phyloP scores from a whole-genome alignment of 37 sponge, comb jelly and placozoan genomes.

The Eunapius fragilis region DNA sequence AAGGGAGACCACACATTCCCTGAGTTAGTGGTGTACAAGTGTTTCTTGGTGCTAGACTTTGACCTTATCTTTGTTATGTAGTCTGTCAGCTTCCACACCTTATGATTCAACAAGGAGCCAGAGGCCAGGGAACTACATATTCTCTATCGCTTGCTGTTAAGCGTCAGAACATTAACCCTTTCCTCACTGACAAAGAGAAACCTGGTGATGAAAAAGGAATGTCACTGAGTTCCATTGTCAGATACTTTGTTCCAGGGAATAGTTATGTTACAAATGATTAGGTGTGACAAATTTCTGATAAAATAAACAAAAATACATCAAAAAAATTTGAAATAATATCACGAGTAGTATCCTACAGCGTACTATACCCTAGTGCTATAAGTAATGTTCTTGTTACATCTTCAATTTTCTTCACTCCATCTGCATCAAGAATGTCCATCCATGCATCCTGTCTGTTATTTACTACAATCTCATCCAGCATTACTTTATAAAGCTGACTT shows the following conservation, averaged over 20 bases:
- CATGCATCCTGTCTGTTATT: neutral
- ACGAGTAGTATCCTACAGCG: neutral
- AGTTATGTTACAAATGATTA: neutral
- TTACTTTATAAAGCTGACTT: conserved; percentile 7
- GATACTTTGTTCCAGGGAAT: conserved; percentile 35
- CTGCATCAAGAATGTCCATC: neutral
- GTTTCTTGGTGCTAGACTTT: neutral
- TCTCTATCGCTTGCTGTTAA: conserved; percentile 30
- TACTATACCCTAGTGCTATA: neutral
- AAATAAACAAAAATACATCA: neutral
- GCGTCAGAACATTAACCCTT: conserved; percentile 60
- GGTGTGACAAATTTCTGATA: neutral
- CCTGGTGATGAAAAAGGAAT: neutral
- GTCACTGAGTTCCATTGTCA: conserved; percentile 5
- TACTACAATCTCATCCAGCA: neutral
- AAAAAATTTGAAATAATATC: neutral
- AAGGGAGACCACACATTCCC: conserved; percentile 76
- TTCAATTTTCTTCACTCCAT: neutral
- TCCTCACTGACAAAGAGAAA: conserved; percentile 53
- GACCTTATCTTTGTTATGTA: neutral
- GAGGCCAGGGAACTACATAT: neutral
- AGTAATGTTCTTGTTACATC: neutral
- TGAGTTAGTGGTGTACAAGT: conserved; percentile 31
- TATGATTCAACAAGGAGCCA: neutral
- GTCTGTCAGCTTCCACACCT: neutral